Percentiles rank a stretch among this genome's conserved stretches.
Conservation (phyloP, 2,888 invertebrate genomes). For the Agrotis puta region DNA sequence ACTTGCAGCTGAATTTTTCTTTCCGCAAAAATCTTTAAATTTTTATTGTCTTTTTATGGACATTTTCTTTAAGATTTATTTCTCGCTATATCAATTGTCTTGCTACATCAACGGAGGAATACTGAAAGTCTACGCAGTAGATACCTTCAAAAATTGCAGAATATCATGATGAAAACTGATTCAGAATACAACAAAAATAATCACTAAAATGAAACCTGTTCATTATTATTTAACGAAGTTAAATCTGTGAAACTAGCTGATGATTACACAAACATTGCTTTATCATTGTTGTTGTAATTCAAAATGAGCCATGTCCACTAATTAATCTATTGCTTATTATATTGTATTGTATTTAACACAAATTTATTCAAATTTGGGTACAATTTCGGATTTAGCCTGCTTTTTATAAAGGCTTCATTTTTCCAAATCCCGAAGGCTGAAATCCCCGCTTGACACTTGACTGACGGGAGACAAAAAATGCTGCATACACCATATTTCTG, state of each 20-base stretch:
- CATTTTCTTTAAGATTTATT: constrained; percentile 30
- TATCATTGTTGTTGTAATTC: constrained; percentile 38
- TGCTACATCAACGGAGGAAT: constrained; percentile 19
- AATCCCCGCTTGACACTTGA: constrained; percentile 61
- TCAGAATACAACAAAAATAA: constrained; percentile 17
- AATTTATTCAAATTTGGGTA: constrained; percentile 20
- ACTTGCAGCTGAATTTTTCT: too few species aligned
- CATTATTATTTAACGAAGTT: constrained; percentile 22
- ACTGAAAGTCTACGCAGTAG: constrained; percentile 10
- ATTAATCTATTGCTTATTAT: constrained; percentile 29
- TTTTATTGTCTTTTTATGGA: too few species aligned
- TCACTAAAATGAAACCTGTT: constrained; percentile 8
- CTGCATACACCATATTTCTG: constrained; percentile 33
- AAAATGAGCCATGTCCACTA: constrained; percentile 31
- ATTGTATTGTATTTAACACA: constrained; percentile 15
- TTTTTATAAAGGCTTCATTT: constrained; percentile 27
- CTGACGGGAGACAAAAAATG: constrained; percentile 53
- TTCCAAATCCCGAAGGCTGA: constrained; percentile 38
- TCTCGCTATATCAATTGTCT: constrained; percentile 27
- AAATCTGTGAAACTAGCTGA: constrained; percentile 41
- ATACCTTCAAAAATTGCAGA: constrained; percentile 17
- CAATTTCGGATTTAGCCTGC: constrained; percentile 15
- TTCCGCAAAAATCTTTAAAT: too few species aligned
- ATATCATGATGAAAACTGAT: constrained; percentile 35
- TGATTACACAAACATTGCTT: constrained; percentile 35